Conservation (phyloP, 1,140 invertebrate species). For the Rhagoletis zephyria region DNA sequence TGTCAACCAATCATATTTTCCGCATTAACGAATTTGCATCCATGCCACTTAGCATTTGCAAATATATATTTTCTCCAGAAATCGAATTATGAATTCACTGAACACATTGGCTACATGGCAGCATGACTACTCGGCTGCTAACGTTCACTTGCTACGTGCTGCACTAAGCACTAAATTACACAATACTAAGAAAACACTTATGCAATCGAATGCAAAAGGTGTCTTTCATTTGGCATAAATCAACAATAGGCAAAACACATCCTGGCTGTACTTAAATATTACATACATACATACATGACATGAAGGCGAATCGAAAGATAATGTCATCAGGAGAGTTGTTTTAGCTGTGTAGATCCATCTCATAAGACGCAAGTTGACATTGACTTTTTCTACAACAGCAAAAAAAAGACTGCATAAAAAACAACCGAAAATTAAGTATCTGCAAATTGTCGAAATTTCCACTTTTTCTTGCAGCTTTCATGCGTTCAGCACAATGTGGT, state of each 20-base stretch:
- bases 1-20: constrained; percentile 7
- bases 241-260: neutral
- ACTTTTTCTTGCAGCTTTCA: neutral
- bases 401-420: neutral
- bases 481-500: neutral
- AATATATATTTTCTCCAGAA: neutral
- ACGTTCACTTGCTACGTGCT: neutral
- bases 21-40: neutral
- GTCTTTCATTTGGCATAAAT: constrained; percentile 14
- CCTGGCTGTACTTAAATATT: neutral
- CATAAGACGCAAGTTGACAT: neutral
- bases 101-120: neutral
- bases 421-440: neutral
- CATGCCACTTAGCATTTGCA: too few relatives aligned
- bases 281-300: neutral
- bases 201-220: neutral
- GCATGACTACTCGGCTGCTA: too few relatives aligned
- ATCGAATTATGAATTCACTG: constrained; percentile 17
- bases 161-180: neutral
- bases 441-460: neutral
- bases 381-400: neutral
- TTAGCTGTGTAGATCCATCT: neutral
- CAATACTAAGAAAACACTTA: constrained; percentile 29
- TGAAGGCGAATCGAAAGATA: neutral
- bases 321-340: neutral